A percentile compares a stretch with the other conserved stretches of the same genome.
Evolutionary conservation across 1,140 invertebrate genomes (phyloP).

Genomic region (roundworm (Caenorhabditis elegans)): DNA sequence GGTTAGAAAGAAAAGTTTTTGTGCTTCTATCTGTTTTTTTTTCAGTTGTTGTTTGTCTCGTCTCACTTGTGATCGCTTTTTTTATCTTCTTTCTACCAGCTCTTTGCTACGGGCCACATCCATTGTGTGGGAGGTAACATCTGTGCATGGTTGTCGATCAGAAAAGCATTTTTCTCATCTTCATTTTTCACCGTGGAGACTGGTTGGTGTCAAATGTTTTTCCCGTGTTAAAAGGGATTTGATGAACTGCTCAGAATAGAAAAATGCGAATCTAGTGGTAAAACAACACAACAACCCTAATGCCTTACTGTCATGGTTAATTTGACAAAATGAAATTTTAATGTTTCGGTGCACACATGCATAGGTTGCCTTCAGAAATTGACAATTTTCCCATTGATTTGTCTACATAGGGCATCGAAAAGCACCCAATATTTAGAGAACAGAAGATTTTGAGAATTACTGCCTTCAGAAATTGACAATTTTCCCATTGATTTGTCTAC

Average conservation of each 20-base stretch:
- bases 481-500: no score
- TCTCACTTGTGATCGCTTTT: conserved; percentile 22
- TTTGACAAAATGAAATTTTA: no score
- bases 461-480: no score
- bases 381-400: no score
- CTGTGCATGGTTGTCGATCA: conserved; percentile 31
- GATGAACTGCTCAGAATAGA: not conserved
- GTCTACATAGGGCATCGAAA: no score
- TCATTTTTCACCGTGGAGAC: not conserved
- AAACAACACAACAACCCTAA: no score
- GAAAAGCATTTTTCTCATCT: not conserved
- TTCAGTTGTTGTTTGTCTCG: conserved; percentile 29
- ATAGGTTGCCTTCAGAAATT: no score
- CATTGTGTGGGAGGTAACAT: conserved; percentile 29
- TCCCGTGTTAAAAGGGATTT: not conserved
- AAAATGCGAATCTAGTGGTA: no score
- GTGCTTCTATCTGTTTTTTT: not conserved
- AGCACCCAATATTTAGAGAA: no score
- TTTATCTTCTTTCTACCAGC: conserved; percentile 13
- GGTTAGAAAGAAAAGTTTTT: not conserved
- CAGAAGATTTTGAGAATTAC: no score
- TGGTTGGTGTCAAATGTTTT: not conserved
- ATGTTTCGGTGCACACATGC: no score
- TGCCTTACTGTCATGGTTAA: no score
- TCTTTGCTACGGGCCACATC: not conserved